Conservation (phyloP, 2,113 vertebrate species). For the Pelvicachromis taeniatus region DNA sequence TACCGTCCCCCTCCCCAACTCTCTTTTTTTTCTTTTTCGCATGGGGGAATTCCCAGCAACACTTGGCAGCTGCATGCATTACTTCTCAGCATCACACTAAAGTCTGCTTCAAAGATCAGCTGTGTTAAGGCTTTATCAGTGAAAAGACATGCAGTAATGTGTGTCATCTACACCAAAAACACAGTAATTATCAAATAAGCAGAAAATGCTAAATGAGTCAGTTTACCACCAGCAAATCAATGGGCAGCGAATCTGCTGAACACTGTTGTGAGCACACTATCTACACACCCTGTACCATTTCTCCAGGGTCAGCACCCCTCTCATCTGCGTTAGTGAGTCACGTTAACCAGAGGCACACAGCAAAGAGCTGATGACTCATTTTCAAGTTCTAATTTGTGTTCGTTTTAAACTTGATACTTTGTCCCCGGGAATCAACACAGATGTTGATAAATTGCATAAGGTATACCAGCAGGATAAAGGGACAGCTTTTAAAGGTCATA, state of each 20-base stretch:
- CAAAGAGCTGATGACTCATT: constrained; percentile 15
- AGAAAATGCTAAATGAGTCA: background rate
- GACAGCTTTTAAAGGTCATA: background rate
- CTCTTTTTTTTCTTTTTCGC: background rate
- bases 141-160: background rate
- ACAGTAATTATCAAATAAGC: background rate
- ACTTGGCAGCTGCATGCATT: background rate
- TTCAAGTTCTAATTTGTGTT: background rate
- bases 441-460: background rate
- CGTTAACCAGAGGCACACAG: background rate
- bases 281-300: background rate
- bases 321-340: constrained; percentile 19
- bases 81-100: background rate
- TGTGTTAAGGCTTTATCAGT: background rate
- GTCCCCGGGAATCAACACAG: background rate
- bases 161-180: background rate
- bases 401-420: constrained; percentile 2
- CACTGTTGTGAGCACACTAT: background rate
- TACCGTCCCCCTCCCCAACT: background rate
- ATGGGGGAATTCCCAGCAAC: background rate
- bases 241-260: background rate
- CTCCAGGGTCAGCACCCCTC: background rate
- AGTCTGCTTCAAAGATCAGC: background rate
- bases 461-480: background rate
- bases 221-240: background rate